Base-by-base conservation (phyloP, 2,888 invertebrate species). In the Sipha maydis region DNA sequence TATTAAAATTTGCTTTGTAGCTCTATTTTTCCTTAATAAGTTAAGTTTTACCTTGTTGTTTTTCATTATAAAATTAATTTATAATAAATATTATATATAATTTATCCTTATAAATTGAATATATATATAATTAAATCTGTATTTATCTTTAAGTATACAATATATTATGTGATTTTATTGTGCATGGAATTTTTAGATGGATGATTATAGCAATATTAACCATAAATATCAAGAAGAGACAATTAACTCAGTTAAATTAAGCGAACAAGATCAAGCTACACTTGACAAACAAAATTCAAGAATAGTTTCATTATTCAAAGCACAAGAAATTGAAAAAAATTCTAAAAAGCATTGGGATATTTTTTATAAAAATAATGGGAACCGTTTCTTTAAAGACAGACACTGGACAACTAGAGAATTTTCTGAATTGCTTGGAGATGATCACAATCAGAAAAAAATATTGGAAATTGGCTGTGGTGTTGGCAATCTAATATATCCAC, bases 361-460 rank as follows among this genome's bases (percentile, higher is more conserved):
- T 85, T 99, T 99, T 92, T 99, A 99, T 92, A 98, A 98, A 92
- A 93, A 98, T 89, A 99, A 99, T 91, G 96, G 97, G 91, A 96
- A 95, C 0, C 94, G 96, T 91, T 99, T 99, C 92, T 99, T 98
- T 91, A 97, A 97, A 92, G 98, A 99, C 92, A 94, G 99, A 28
- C 97, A 98, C 91, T 99, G 99, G 99, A 99, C 98, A 1, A 96
- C 96, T 89, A 93, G 97, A 91, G 99, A 99, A 93, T 98, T 99
- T 93, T 93, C 95, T 90, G 97, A 97, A 91, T 93, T 98, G 28
- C 92, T 94, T 89, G 93, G 94, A 85, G 94, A 95, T 91, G 91
- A 90, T 54, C 92, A 92, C 75, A 93, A 93, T 4, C 93, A 93
- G 90, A 89, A 90, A 85, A 56, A 76, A 41, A 93, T 96, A 83